Conservation (phyloP, 2,888 invertebrate species). For the Brachypterus glaber region DNA sequence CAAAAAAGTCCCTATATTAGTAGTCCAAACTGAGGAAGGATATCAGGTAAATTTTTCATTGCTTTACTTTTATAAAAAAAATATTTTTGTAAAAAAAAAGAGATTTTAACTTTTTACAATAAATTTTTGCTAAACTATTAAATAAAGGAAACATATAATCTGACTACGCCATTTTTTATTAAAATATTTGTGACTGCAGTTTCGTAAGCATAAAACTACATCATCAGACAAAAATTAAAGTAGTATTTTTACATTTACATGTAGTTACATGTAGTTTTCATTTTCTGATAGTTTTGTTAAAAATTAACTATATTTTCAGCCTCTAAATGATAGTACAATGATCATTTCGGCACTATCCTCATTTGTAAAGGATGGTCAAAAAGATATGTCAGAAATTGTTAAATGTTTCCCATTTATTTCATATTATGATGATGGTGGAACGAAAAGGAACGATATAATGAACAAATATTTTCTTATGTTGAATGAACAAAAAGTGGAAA, state of each 20-base stretch:
- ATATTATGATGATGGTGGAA: conserved; percentile 58
- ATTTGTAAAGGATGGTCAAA: conserved; percentile 52
- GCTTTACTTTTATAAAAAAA: too few species aligned
- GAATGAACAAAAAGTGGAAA: conserved; percentile 43
- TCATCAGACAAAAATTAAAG: too few species aligned
- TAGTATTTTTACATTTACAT: too few species aligned
- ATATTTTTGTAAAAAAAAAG: too few species aligned
- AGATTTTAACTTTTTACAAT: too few species aligned
- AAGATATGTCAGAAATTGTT: conserved; percentile 58
- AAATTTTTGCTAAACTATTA: too few species aligned
- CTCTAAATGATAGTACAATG: conserved; percentile 87
- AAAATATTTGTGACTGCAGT: too few species aligned
- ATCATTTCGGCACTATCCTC: conserved; percentile 85
- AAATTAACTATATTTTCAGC: conserved; percentile 45
- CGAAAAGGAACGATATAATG: conserved; percentile 61
- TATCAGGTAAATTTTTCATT: conserved; percentile 53
- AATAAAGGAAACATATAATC: too few species aligned
- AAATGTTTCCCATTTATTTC: conserved; percentile 67
- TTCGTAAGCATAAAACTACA: too few species aligned
- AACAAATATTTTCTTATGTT: conserved; percentile 87
- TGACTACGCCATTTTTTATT: too few species aligned
- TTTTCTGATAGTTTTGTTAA: conserved; percentile 1
- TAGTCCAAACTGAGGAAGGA: conserved; percentile 63
- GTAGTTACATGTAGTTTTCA: neutral
- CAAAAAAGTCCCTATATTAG: conserved; percentile 88